A percentile compares a stretch with the other conserved stretches of the same genome.
Conservation (phyloP, 2,797 vertebrate species). For the Anas bahamensis region DNA sequence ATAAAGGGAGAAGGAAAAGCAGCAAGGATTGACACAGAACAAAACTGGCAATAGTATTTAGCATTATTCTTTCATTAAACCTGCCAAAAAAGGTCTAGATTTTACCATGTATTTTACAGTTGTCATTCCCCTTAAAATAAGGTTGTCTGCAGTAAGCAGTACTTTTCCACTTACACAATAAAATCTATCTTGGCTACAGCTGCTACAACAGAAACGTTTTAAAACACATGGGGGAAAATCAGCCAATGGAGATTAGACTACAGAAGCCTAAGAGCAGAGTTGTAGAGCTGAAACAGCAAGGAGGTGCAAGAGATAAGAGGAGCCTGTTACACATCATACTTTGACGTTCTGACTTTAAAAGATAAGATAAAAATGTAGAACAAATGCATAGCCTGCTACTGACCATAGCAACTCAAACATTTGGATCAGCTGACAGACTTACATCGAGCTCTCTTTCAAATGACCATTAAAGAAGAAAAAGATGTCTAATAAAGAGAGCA, state of each 20-base stretch:
- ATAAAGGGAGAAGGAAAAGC: not conserved
- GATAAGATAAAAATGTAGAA: not conserved
- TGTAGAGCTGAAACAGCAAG: slow-evolving; percentile 29
- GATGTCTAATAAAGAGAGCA: not conserved
- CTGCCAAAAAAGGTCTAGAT: not conserved
- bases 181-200: not conserved
- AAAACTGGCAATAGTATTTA: not conserved
- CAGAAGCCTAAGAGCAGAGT: slow-evolving; percentile 32
- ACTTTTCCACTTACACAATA: slow-evolving; percentile 57
- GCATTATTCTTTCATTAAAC: not conserved
- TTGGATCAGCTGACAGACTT: not conserved
- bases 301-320: slow-evolving; percentile 16
- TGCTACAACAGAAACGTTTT: slow-evolving; percentile 52
- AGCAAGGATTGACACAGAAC: not conserved
- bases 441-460: not conserved
- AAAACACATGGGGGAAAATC: slow-evolving; percentile 7
- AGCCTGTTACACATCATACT: not conserved
- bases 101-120: not conserved
- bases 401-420: not conserved
- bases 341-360: not conserved
- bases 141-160: not conserved
- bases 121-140: not conserved
- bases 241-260: slow-evolving; percentile 43
- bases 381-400: not conserved
- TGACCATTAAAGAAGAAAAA: not conserved